Evolutionary conservation across 2,888 invertebrate species (phyloP), one percentile per base, ranked within the genome.

Genomic region (Macrosiphum euphorbiae): DNA sequence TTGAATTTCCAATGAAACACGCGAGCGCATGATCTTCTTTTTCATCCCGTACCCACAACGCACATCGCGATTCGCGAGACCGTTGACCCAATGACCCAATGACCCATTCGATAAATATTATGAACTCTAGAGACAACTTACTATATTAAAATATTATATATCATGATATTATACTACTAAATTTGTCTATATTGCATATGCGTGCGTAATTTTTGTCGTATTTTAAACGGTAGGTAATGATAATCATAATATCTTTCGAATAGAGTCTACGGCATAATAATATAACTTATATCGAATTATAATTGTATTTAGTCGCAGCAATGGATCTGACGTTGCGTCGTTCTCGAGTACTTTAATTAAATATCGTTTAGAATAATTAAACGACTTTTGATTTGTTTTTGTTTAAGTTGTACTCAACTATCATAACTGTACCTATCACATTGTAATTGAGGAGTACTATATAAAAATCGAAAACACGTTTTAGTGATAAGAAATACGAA

Each of bases 81-180:
- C 78, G 47, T 52, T 86, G 94, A 94, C 94, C 94, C 52, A 24
- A 94, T 90, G 90, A 94, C 90, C 94, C 93, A 85, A 84, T 93
- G 94, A 94, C 94, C 94, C 28, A 85, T 93, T 28, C 93, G 26
- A 85, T 90, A 88, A 26, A 35, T 78, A 78, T 78, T 35, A 85
- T 93, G 35, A 89, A 78, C 58, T 67, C 50, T 10, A 41, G 58
- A 61, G 58, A 61, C 26, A 55, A 20, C 35, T 26, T 58, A 26
- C 26, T 58, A 3, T 58, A 58, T 58, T 58, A 26, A 58, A 26
- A 58, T 8, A 55, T 4, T 55, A 2, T 26, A 26, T 26, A 26
- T 26, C 26, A 24, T 78, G 7, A 78, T 78, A 20, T 35, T 35
- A 35, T 35, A 78, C 35, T 78, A 35, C 7, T 78, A 78, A 35